phyloP scores from a whole-genome alignment of 2,113 vertebrate genomes.

The Phalacrocorax carbo region DNA sequence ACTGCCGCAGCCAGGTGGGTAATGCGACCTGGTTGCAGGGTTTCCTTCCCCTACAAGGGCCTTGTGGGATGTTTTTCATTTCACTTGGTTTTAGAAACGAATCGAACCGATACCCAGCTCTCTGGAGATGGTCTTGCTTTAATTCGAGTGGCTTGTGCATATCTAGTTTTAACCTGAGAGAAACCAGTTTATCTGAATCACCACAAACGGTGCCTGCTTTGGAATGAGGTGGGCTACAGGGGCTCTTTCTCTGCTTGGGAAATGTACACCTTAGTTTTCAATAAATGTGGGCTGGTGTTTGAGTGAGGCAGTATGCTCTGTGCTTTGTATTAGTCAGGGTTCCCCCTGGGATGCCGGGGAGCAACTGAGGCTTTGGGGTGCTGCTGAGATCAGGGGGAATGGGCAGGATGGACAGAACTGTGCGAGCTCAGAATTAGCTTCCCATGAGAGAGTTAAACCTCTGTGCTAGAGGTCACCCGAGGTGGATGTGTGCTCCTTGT shows the following conservation, averaged over 20 bases:
- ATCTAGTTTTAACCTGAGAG: neutral
- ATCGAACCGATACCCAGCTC: neutral
- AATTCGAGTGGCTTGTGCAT: accelerated
- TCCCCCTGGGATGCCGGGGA: neutral
- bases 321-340: neutral
- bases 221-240: neutral
- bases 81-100: neutral
- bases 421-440: neutral
- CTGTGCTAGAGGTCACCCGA: accelerated
- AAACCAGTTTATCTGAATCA: accelerated
- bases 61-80: neutral
- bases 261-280: neutral
- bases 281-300: neutral
- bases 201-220: neutral
- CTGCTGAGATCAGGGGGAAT: neutral
- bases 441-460: neutral
- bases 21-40: too few relatives aligned
- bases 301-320: neutral
- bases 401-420: accelerated
- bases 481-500: neutral
- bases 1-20: neutral
- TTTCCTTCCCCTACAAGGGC: neutral
- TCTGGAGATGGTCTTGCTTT: neutral
- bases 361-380: neutral
- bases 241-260: neutral